These are phyloP conservation scores for Eupithecia centaureata DNA, from an alignment of 2,888 invertebrate species.

Conservation along the genomic window DNA sequence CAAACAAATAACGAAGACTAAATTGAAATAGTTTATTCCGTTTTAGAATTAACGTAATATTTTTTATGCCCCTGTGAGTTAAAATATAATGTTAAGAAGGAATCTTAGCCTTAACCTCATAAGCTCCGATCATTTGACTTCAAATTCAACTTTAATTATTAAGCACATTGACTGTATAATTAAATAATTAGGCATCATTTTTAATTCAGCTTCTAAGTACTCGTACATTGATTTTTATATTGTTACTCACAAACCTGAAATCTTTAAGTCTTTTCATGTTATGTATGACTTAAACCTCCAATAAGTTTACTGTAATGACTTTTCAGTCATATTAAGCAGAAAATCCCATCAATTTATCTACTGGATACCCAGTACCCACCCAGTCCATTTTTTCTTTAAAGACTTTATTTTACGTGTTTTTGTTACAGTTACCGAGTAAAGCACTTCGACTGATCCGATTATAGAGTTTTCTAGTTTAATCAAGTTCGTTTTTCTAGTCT, in stretches of 20 bases:
- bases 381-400: constrained; percentile 10
- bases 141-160: not conserved
- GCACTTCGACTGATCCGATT: constrained; percentile 17
- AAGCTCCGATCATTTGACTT: no score
- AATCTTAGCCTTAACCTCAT: no score
- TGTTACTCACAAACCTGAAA: constrained; percentile 1
- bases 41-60: no score
- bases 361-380: not conserved
- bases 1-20: no score
- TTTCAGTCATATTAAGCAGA: not conserved
- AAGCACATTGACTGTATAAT: not conserved
- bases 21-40: no score
- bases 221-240: not conserved
- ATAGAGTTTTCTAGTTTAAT: not conserved
- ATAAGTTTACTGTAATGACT: not conserved
- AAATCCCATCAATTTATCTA: not conserved
- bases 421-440: constrained; percentile 14
- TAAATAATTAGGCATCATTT: no score
- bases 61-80: no score
- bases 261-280: not conserved
- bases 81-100: no score
- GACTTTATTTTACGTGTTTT: constrained; percentile 11
- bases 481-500: no score
- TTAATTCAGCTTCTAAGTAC: not conserved
- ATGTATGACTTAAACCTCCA: not conserved